Conservation (phyloP, 2,888 invertebrate species). For the Dynastes hyllus region DNA sequence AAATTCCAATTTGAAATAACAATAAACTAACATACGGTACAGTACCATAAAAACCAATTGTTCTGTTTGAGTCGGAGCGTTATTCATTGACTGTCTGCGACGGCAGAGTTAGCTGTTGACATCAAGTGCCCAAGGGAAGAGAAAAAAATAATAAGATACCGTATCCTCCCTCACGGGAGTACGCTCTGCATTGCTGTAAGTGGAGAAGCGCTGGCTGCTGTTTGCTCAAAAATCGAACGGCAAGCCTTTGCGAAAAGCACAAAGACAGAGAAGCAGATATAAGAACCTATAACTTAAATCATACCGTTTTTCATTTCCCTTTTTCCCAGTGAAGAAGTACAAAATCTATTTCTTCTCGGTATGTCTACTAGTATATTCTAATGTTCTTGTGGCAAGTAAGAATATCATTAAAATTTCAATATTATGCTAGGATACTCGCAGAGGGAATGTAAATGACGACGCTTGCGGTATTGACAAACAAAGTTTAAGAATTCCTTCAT, state of each 20-base stretch:
- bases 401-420: not conserved
- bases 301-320: not conserved
- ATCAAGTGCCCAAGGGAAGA: conserved; percentile 25
- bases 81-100: conserved; percentile 24
- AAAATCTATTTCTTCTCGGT: not conserved
- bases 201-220: conserved; percentile 10
- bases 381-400: not conserved
- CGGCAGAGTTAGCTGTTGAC: conserved; percentile 31
- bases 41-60: conserved; percentile 22
- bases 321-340: not conserved
- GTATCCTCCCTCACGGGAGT: conserved; percentile 6
- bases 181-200: conserved; percentile 16
- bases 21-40: not conserved
- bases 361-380: not conserved
- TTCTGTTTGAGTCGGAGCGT: conserved; percentile 1
- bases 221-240: conserved; percentile 31
- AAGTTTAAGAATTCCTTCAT: too few species aligned
- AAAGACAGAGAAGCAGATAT: not conserved
- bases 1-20: conserved; percentile 14
- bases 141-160: conserved; percentile 44
- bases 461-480: too few species aligned
- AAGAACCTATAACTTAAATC: not conserved
- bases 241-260: not conserved
- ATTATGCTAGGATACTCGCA: not conserved
- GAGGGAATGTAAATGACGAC: too few species aligned